These are phyloP conservation scores for Porites cylindrica DNA, from an alignment of 92 coral and sea anemone genomes.

Conservation along the genomic window DNA sequence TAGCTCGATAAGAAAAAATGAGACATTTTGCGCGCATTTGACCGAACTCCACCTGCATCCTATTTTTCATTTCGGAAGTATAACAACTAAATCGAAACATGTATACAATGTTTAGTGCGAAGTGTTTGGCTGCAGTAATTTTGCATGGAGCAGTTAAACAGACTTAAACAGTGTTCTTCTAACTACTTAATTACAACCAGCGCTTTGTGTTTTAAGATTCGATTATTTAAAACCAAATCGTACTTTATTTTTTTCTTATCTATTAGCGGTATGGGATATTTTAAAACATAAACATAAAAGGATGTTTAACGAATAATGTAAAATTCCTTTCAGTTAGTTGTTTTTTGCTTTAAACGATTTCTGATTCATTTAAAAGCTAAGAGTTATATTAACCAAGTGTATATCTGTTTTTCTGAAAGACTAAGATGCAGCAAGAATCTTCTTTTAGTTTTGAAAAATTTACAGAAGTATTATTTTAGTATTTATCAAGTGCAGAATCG, in stretches of 20 bases:
- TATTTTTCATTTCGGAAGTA: slow-evolving; percentile 6
- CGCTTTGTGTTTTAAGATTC: slow-evolving; percentile 44
- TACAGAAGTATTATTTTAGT: slow-evolving; percentile 18
- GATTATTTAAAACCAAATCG: slow-evolving; percentile 41
- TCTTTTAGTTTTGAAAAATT: slow-evolving; percentile 28
- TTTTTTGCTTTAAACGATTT: not conserved
- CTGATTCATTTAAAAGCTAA: not conserved
- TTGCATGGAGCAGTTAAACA: slow-evolving; percentile 22
- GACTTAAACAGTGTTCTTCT: slow-evolving; percentile 48
- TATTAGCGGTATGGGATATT: slow-evolving; percentile 17
- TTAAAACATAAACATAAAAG: not conserved
- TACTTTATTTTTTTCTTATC: slow-evolving; percentile 38
- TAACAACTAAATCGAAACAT: slow-evolving; percentile 2
- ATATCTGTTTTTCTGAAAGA: not conserved
- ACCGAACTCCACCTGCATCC: slow-evolving; percentile 1
- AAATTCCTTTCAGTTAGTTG: not conserved
- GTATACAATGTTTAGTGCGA: not conserved
- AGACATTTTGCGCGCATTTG: not conserved
- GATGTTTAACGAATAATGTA: slow-evolving; percentile 8
- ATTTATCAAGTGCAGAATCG: slow-evolving; percentile 18
- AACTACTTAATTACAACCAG: slow-evolving; percentile 61
- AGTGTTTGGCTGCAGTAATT: slow-evolving; percentile 47
- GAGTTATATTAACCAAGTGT: not conserved
- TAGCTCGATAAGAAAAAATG: not conserved
- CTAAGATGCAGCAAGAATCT: not conserved